These are phyloP conservation scores for Saturnia japonica DNA, from an alignment of 2,888 invertebrate species.

Conservation along the genomic window DNA sequence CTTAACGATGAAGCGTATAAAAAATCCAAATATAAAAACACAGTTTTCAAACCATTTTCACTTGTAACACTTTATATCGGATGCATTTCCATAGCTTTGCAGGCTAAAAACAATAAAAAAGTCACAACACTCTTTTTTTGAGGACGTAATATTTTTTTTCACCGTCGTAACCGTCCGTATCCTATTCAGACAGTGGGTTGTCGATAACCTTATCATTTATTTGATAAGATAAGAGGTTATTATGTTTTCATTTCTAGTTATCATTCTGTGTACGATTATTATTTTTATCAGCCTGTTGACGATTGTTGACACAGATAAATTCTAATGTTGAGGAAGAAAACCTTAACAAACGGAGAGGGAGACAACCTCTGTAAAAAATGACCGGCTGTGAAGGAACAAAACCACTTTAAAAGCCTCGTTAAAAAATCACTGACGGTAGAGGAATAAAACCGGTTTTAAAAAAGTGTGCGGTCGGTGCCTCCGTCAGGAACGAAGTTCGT, in stretches of 20 bases:
- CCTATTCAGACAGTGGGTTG: neutral
- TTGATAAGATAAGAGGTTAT: constrained; percentile 4
- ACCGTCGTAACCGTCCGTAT: neutral
- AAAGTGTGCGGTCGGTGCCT: too few species aligned
- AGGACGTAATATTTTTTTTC: neutral
- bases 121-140: neutral
- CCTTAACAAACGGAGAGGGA: too few species aligned
- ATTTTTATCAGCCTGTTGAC: neutral
- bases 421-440: too few species aligned
- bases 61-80: neutral
- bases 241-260: constrained; percentile 1
- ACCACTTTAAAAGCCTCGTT: too few species aligned
- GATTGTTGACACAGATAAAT: neutral
- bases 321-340: neutral
- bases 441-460: too few species aligned
- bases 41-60: neutral
- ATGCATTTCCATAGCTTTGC: neutral
- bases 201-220: neutral
- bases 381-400: too few species aligned
- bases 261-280: neutral
- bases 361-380: too few species aligned
- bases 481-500: too few species aligned
- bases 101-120: neutral
- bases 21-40: neutral
- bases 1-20: neutral